Evolutionary conservation across 1,140 invertebrate species (phyloP), one percentile per base, ranked within the genome.

Genomic region (Neodiprion lecontei): DNA sequence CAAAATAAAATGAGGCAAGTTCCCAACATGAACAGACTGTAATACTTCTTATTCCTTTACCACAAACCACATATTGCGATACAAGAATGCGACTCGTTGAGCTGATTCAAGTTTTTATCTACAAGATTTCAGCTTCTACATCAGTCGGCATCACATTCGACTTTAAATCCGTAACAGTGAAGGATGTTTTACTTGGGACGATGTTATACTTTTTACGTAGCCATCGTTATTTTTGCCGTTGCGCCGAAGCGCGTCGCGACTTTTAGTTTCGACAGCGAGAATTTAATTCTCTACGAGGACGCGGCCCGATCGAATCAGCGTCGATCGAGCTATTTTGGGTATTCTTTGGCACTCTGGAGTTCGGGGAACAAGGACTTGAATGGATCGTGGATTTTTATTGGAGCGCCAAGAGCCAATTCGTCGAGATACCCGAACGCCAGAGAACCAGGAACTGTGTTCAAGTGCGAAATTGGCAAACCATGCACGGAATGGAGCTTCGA

Each of bases 401-500:
- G 84, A 48, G 84, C 83, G 1, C 84, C 83, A 0, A 72, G 83
- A 48, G 83, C 82, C 9, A 83, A 85, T 75, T 73, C 74, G 14
- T 80, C 75, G 23, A 8, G 5, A 21, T 11, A 75, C 14, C 28
- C 61, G 9, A 17, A 17, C 1, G 75, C 82, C 10, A 73, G 48
- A 9, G 83, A 86, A 74, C 83, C 84, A 10, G 83, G 84, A 14
- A 79, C 76, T 23, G 78, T 84, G 10, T 85, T 79, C 67, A 78
- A 72, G 12, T 86, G 50, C 80, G 48, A n/a, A 47, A 75, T 75
- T 70, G 72, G 73, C 17, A 28, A 28, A 14, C 11, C 48, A 48
- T 76, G 80, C 68, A 61, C 72, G 10, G 74, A 83, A 69, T 80
- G 81, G 81, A 14, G 70, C 28, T 48, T 81, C 9, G 73, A 76